A percentile compares a stretch with the other conserved stretches of the same genome.
Conservation (phyloP, 2,888 invertebrate genomes). For the Tanaodytes sp. region DNA sequence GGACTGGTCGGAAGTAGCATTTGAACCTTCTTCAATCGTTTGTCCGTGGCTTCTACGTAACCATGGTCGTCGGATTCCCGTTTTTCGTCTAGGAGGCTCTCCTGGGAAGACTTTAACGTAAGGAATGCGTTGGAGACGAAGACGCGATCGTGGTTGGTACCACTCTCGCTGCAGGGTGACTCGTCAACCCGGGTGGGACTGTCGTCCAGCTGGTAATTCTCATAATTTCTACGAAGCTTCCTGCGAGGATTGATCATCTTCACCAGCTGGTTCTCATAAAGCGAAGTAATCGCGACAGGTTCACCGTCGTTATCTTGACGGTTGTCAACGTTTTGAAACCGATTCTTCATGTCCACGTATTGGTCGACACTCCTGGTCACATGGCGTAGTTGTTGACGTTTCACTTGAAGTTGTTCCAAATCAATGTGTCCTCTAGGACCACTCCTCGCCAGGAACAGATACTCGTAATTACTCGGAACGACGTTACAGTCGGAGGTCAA, state of each 20-base stretch:
- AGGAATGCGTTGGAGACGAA: constrained; percentile 76
- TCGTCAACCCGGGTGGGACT: constrained; percentile 70
- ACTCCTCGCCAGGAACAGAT: constrained; percentile 78
- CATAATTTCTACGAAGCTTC: constrained; percentile 80
- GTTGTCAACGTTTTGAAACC: constrained; percentile 72
- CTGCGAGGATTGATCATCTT: constrained; percentile 83
- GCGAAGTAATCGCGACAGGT: constrained; percentile 82
- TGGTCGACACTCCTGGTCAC: constrained; percentile 83
- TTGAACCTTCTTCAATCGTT: constrained; percentile 68
- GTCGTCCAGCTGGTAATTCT: constrained; percentile 77
- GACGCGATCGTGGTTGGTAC: constrained; percentile 67
- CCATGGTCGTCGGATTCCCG: constrained; percentile 75
- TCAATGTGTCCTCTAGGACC: constrained; percentile 82
- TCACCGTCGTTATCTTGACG: constrained; percentile 73
- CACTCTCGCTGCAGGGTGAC: constrained; percentile 72
- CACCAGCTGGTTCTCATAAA: constrained; percentile 82
- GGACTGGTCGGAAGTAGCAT: constrained; percentile 84
- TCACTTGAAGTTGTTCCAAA: constrained; percentile 77
- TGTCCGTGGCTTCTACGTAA: constrained; percentile 67
- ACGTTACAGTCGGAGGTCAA: constrained; percentile 75
- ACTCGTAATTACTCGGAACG: constrained; percentile 80
- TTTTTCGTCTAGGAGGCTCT: constrained; percentile 77
- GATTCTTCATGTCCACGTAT: constrained; percentile 83
- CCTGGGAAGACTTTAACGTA: constrained; percentile 76
- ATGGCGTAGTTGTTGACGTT: constrained; percentile 77